Evolutionary conservation across 1,140 invertebrate genomes (phyloP), one percentile per base, ranked within the genome.

Genomic region (Eurosta solidaginis): DNA sequence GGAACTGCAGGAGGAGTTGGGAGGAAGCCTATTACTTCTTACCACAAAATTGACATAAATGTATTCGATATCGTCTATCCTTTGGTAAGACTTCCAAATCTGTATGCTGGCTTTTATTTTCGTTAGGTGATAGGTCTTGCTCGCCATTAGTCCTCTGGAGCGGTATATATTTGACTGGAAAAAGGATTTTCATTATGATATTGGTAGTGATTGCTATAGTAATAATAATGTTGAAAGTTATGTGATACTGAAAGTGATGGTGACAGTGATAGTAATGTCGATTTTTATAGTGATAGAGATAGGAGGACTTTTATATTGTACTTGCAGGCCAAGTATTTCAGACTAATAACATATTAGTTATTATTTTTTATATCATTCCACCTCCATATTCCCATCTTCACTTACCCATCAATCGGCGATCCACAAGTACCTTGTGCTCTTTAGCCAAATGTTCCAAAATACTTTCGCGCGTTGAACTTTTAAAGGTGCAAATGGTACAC

Each of bases 41-140:
- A 75, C 74, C 74, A 75, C 74, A 75, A 75, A 47, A 75, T 50
- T 75, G 74, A 36, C 74, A 75, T 45, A 75, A 50, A 75, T 75
- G 74, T 75, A 40, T 50, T 10, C 47, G 42, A 47, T 47, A 45
- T 12, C 47, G 44, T n/a, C 47, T 45, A 9, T 49, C 44, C 74
- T 75, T 75, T 29, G 74, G 25, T 50, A 47, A 4, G 0, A 47
- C 12, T 36, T 75, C 47, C n/a, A 10, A 3, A 40, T 68, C 59
- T 20, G 59, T 20, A 2, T 29, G 7, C 1, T 7, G n/a, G 59
- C 33, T 36, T 22, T 10, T 3, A 3, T 0, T 40, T 40, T 20
- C 40, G 7, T 14, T 68, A 20, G 33, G 27, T 7, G 33, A 9
- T 9, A 68, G 33, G 14, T 68, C 59, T 68, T 40, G 29, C 9